Base-by-base conservation (phyloP, 1,140 invertebrate species). In the Brachionus asplanchnoidis region DNA sequence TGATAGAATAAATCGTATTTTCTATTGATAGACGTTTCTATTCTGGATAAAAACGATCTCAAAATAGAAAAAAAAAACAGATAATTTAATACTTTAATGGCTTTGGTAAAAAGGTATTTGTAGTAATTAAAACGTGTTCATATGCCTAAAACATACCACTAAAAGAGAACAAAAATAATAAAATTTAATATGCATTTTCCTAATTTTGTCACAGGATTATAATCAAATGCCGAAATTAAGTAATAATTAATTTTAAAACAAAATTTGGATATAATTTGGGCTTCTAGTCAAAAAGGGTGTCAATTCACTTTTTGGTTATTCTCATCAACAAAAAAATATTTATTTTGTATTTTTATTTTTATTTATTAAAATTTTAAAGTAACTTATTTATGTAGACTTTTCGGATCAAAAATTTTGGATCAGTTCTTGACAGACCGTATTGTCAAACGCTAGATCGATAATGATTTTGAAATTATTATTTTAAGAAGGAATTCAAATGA, bases 21-120 rank as follows among this genome's bases (percentile, higher is more conserved):
- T 68, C 12, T 32, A 40, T 68, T 28, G 12, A 32, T 28, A 68
- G 66, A n/a, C 66, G 26, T 32, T 28, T 68, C 12, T 40, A 68
- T 40, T n/a, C 66, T 32, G 23, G 32, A 40, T 68, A 68, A n/a
- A 68, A 28, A 32, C 23, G 32, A 32, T 26, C 66, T 68, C 3
- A 36, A 36, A 36, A 36, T 3, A 36, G 4, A 32, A 32, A 23
- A 36, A n/a, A 68, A 32, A 28, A 68, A 68, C 66, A 68, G 66
- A 68, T 68, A 68, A 68, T 68, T 32, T 68, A 68, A 68, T 68
- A 68, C 32, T 68, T 68, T 68, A 68, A 68, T 68, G 66, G 66
- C 12, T 40, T 68, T 68, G 32, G 32, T 17, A 68, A 68, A 40
- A 68, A 40, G 66, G 66, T 28, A 68, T 32, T 68, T 40, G 26